Evolutionary conservation across 2,888 invertebrate species (phyloP), one percentile per base, ranked within the genome.

Genomic region (Drosophila robusta): DNA sequence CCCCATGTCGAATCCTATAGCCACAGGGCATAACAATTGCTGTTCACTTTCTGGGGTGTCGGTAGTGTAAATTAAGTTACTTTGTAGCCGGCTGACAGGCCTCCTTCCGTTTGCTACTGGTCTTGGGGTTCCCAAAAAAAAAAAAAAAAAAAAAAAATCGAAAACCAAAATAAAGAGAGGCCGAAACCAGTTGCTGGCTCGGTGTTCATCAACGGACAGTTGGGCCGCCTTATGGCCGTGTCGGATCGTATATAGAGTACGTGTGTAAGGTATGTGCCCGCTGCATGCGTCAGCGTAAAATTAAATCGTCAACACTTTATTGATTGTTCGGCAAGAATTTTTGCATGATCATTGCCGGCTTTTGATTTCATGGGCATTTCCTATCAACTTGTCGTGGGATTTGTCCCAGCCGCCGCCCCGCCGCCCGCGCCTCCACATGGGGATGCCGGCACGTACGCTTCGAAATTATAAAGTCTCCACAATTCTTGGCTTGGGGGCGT

Each of bases 231-330:
- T 68, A 67, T 73, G 49, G 50, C 51, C 54, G 34, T 56, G 52
- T 58, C 55, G 47, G 65, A 71, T 76, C 64, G 70, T 52, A 41
- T 44, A 34, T 42, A 16, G 41, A 18, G 41, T 29, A 29, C 16
- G 38, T 41, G 39, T 55, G 46, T 16, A 41, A 9, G 18, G 34
- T 71, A 38, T 70, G 36, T 65, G 60, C 47, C 49, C 18, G 54
- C 58, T 70, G 70, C 66, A 79, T 89, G 85, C 89, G 85, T 86
- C 85, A 86, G 85, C 85, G 75, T 75, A 54, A 86, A 89, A 88
- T 89, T 75, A 81, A 89, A 75, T 78, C 75, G 86, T 87, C 86
- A 89, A 87, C 72, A 78, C 82, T 88, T 70, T 86, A 89, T 87
- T 89, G 85, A 85, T 89, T 85, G 77, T 83, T 71, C 45, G 57